Conservation (phyloP, 2,113 vertebrate genomes). For the Ahaetulla prasina region DNA sequence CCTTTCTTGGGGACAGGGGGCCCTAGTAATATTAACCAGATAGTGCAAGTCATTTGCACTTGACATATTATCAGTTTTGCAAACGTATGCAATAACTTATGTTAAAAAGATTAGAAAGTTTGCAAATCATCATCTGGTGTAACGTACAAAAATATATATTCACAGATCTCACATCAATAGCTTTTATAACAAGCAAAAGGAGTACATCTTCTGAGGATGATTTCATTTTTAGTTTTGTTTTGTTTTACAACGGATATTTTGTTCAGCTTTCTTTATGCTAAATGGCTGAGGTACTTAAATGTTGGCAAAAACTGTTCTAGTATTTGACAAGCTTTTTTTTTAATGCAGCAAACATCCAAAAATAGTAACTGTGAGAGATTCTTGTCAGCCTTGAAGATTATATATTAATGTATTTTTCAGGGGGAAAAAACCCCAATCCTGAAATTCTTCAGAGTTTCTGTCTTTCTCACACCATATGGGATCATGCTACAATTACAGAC, state of each 20-base stretch:
- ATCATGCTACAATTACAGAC: background rate
- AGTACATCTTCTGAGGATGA: too few species aligned
- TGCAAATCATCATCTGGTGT: background rate
- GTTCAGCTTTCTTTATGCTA: background rate
- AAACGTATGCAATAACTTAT: background rate
- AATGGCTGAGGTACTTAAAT: background rate
- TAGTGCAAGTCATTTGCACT: background rate
- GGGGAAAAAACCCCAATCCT: rapidly evolving
- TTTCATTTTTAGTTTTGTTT: too few species aligned
- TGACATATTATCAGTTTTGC: background rate
- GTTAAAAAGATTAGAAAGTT: background rate
- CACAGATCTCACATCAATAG: background rate
- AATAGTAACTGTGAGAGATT: background rate
- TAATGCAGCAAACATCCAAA: background rate
- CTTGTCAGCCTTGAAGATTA: background rate
- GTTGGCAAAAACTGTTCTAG: background rate
- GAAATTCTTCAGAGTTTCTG: background rate
- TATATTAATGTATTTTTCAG: background rate
- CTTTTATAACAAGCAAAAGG: background rate
- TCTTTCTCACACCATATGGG: background rate
- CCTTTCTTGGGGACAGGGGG: background rate
- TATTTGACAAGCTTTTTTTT: background rate
- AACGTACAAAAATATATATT: background rate
- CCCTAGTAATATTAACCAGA: too few species aligned
- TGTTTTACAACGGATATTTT: too few species aligned